phyloP scores from a whole-genome alignment of 2,797 vertebrate species.

The Sebastes reedi region DNA sequence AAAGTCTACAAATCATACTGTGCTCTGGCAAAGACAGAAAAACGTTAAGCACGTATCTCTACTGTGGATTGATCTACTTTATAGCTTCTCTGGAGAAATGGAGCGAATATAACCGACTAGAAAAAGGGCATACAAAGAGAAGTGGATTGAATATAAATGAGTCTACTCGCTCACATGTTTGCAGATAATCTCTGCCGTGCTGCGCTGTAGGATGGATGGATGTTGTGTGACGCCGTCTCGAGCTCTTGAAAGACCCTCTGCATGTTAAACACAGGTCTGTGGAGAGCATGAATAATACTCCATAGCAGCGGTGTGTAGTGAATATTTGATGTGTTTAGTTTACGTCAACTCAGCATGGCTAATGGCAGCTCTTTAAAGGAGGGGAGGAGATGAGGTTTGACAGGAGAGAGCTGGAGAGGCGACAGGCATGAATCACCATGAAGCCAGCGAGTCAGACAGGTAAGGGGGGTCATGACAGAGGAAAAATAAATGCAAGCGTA shows the following conservation, averaged over 20 bases:
- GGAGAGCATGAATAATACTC: conserved; percentile 32
- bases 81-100: conserved; percentile 2
- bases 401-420: conserved; percentile 21
- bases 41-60: background rate
- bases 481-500: conserved; percentile 11
- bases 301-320: conserved; percentile 13
- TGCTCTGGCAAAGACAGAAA: background rate
- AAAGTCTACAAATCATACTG: background rate
- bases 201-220: background rate
- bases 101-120: background rate
- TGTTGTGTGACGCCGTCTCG: background rate
- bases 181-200: background rate
- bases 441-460: background rate
- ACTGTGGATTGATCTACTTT: background rate
- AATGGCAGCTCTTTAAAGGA: conserved; percentile 46
- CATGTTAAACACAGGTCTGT: background rate
- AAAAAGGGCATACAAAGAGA: background rate
- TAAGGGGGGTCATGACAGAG: background rate
- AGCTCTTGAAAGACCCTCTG: background rate
- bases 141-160: background rate
- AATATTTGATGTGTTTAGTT: conserved; percentile 68
- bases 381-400: conserved; percentile 40
- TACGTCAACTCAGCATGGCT: conserved; percentile 28
- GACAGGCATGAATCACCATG: conserved; percentile 29
- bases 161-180: background rate